A percentile compares a stretch with the other conserved stretches of the same genome.
phyloP scores from a whole-genome alignment of 2,113 vertebrate species.

The Erythrocercus mccallii region DNA sequence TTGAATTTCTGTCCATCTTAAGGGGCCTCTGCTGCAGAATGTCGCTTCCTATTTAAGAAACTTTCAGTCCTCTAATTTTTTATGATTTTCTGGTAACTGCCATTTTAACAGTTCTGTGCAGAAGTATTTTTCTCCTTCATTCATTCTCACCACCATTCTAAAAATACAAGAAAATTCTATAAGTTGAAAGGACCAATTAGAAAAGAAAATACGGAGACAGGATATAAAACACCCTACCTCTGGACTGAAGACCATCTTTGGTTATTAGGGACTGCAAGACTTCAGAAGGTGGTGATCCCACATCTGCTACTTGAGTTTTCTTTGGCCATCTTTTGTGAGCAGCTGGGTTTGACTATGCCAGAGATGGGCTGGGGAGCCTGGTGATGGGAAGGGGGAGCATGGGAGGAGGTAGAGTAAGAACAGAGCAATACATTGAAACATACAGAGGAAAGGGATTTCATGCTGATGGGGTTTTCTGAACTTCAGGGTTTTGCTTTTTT shows the following conservation, averaged over 20 bases:
- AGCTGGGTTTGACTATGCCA: background rate
- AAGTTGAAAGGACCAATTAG: background rate
- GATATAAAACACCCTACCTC: background rate
- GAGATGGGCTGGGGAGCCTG: background rate
- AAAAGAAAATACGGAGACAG: background rate
- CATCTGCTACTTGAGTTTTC: background rate
- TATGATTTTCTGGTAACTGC: background rate
- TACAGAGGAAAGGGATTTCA: background rate
- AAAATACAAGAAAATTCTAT: background rate
- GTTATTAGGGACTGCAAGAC: background rate
- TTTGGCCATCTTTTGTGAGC: background rate
- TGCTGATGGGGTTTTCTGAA: background rate
- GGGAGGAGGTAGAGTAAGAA: background rate
- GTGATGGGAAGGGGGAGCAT: background rate
- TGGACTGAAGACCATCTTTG: background rate
- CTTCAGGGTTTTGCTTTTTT: background rate
- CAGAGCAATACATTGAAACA: background rate
- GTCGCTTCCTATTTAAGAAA: background rate
- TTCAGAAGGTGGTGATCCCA: background rate
- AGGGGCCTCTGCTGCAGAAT: background rate
- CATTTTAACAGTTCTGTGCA: background rate
- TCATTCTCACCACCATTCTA: background rate
- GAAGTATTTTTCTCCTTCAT: background rate
- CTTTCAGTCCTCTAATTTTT: background rate
- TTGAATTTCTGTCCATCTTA: background rate